Evolutionary conservation across 2,113 vertebrate species (phyloP).

Genomic region (Polyodon spathula): DNA sequence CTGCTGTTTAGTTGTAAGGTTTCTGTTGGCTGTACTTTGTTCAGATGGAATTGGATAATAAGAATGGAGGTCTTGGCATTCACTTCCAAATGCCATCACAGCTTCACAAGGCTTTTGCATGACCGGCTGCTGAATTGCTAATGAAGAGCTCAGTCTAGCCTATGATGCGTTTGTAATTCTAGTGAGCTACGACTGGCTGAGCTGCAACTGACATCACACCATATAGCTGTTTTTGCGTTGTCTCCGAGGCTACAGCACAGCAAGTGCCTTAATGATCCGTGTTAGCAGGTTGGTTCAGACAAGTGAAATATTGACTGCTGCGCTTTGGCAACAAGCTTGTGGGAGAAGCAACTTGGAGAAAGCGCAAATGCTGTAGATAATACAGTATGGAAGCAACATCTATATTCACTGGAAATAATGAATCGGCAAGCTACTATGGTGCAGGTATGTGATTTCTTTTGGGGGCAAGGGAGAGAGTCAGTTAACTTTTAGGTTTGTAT

Average conservation of each 20-base stretch:
- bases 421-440: conserved; percentile 41
- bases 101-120: conserved; percentile 29
- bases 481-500: no score
- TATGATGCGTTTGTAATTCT: conserved; percentile 46
- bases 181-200: conserved; percentile 59
- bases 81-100: conserved; percentile 31
- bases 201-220: conserved; percentile 63
- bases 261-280: conserved; percentile 56
- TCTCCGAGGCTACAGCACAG: conserved; percentile 53
- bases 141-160: conserved; percentile 62
- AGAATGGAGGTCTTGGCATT: conserved; percentile 29
- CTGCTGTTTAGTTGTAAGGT: no score
- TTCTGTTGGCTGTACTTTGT: background rate
- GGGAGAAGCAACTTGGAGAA: conserved; percentile 29
- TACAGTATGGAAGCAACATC: conserved; percentile 56
- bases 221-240: conserved; percentile 75
- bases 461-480: no score
- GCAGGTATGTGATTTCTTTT: conserved; percentile 56
- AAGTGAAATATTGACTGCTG: conserved; percentile 36
- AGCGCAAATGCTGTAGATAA: conserved; percentile 39
- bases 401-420: conserved; percentile 47
- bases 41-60: background rate
- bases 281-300: conserved; percentile 43
- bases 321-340: conserved; percentile 33
- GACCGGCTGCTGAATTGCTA: conserved; percentile 57